phyloP scores from a whole-genome alignment of 1,140 invertebrate genomes.

The fruit fly (Drosophila melanogaster) region Release_6_plus_ISO1_MT NT_033777.3:10883501-10884000 shows the following conservation, averaged over 20 bases:
- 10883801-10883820: slow-evolving; percentile 64
- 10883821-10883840: slow-evolving; percentile 61
- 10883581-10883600: slow-evolving; percentile 90
- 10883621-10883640: slow-evolving; percentile 89
- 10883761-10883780: slow-evolving; percentile 73
- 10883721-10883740: slow-evolving; percentile 86
- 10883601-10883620: slow-evolving; percentile 90
- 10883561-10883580: slow-evolving; percentile 89
- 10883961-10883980: slow-evolving; percentile 60
- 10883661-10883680: slow-evolving; percentile 89
- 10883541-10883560: slow-evolving; percentile 68
- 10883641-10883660: slow-evolving; percentile 89
- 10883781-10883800: slow-evolving; percentile 74
- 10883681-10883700: slow-evolving; percentile 88
- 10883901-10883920: slow-evolving; percentile 86
- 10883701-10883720: slow-evolving; percentile 87
- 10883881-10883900: slow-evolving; percentile 87
- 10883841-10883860: slow-evolving; percentile 85
- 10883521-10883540: not conserved
- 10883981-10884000: slow-evolving; percentile 37
- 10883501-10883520: slow-evolving; percentile 6
- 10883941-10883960: slow-evolving; percentile 47
- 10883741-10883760: slow-evolving; percentile 86
- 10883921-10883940: slow-evolving; percentile 62
- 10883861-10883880: slow-evolving; percentile 86